A percentile compares a stretch with the other conserved stretches of the same genome.
These are phyloP conservation scores for Lanistes nyassanus DNA, from an alignment of 1,140 invertebrate species.

Conservation along the genomic window DNA sequence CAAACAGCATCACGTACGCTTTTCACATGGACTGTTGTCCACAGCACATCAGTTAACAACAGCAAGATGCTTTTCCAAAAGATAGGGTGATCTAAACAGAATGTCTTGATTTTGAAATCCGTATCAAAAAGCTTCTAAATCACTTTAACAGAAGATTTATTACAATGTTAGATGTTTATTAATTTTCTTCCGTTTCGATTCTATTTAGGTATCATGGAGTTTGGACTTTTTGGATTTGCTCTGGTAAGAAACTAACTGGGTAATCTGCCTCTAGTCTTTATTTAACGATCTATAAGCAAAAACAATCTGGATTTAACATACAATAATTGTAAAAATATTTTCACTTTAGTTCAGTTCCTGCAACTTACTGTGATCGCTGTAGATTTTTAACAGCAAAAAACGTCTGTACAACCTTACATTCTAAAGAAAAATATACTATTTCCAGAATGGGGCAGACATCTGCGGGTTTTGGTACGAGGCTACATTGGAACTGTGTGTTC, in stretches of 20 bases:
- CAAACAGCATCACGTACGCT: too few relatives aligned
- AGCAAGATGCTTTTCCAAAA: too few relatives aligned
- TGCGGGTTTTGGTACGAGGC: slow-evolving; percentile 55
- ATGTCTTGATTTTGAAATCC: too few relatives aligned
- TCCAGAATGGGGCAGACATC: slow-evolving; percentile 53
- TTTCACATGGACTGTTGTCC: too few relatives aligned
- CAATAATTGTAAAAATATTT: too few relatives aligned
- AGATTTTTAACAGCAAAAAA: not conserved
- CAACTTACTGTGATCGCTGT: not conserved
- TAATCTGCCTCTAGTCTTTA: too few relatives aligned
- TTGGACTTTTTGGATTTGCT: slow-evolving; percentile 81
- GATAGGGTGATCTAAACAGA: too few relatives aligned
- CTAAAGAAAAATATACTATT: not conserved
- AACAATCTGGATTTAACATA: too few relatives aligned
- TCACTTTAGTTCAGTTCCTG: not conserved
- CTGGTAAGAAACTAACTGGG: slow-evolving; percentile 46
- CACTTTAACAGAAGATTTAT: not conserved
- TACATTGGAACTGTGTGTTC: slow-evolving; percentile 46
- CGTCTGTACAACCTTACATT: not conserved
- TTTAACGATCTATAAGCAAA: too few relatives aligned
- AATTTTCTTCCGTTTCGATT: not conserved
- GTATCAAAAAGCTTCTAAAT: not conserved
- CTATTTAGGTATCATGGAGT: slow-evolving; percentile 71
- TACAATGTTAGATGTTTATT: not conserved
- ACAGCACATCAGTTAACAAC: too few relatives aligned